Evolutionary conservation across 2,113 vertebrate species (phyloP).

Genomic region (Neoarius graeffei): DNA sequence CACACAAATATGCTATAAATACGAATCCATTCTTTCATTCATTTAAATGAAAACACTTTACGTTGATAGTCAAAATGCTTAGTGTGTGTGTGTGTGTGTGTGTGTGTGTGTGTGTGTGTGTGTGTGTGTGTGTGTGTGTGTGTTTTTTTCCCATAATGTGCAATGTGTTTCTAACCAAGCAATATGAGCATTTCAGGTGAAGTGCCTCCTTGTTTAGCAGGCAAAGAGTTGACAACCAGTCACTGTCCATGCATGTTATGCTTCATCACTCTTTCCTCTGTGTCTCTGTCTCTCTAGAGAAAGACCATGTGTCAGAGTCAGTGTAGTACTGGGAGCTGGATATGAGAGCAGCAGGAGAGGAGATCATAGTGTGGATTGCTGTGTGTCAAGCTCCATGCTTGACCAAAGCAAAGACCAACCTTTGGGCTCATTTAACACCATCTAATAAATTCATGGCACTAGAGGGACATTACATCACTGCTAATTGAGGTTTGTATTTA

Average conservation of each 20-base stretch:
- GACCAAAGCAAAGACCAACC: constrained; percentile 4
- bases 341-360: constrained; percentile 26
- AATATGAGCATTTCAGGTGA: constrained; percentile 49
- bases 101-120: not conserved
- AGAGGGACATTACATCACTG: constrained; percentile 58
- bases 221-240: constrained; percentile 18
- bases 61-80: not conserved
- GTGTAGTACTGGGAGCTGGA: constrained; percentile 27
- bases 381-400: not conserved
- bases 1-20: not conserved
- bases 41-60: not conserved
- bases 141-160: not conserved
- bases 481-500: constrained; percentile 58
- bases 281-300: constrained; percentile 35
- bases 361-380: constrained; percentile 24
- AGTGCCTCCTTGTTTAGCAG: constrained; percentile 58
- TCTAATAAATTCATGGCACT: constrained; percentile 63
- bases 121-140: not conserved
- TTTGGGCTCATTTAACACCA: constrained; percentile 42
- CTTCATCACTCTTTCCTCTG: constrained; percentile 27
- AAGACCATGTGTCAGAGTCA: constrained; percentile 28
- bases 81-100: not conserved
- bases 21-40: not conserved
- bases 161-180: constrained; percentile 5
- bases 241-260: constrained; percentile 31